Evolutionary conservation across 2,797 vertebrate species (phyloP), one percentile per base, ranked within the genome.

Genomic region (Euphonia xanthogaster): DNA sequence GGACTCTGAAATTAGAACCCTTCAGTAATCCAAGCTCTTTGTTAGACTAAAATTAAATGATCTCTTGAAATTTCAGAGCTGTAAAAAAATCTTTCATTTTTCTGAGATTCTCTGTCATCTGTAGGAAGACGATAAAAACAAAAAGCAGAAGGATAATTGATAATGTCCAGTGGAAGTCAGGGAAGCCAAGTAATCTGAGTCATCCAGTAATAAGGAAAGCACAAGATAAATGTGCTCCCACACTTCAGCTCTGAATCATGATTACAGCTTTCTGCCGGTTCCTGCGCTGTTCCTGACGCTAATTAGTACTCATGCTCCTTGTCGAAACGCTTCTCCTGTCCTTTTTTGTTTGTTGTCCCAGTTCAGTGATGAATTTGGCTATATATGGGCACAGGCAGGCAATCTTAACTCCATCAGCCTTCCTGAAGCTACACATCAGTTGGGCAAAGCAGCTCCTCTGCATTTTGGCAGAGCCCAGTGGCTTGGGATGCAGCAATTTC

Each of bases 171-270:
- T 86, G 87, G 87, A 90, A 94, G 60, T 91, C 62, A 50, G 80
- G 83, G 70, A 82, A 76, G 83, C 73, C 53, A 87, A 93, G 50
- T 22, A 60, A 54, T 83, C 50, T 78, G 94, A 96, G 89, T 95
- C 95, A 88, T 78, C 14, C 9, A n/a, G 1, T 67, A 93, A 60
- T 78, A 80, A 84, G 79, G 91, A 93, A 94, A 94, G 89, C 39
- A 15, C 58, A 89, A 94, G 94, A 96, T 94, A 89, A 96, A 90
- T 81, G 51, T 75, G 87, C 87, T 95, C 93, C 93, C 90, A 88
- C 93, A 62, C 85, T 96, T 62, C 27, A 58, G 21, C 71, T 93
- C 72, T 94, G 95, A 95, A 87, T 96, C 87, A 84, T 79, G 85
- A 90, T 96, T 96, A 88, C 47, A 94, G 96, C 89, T 91, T 77